These are phyloP conservation scores for Drosophila tripunctata DNA, from an alignment of 2,888 invertebrate genomes.

Conservation along the genomic window DNA sequence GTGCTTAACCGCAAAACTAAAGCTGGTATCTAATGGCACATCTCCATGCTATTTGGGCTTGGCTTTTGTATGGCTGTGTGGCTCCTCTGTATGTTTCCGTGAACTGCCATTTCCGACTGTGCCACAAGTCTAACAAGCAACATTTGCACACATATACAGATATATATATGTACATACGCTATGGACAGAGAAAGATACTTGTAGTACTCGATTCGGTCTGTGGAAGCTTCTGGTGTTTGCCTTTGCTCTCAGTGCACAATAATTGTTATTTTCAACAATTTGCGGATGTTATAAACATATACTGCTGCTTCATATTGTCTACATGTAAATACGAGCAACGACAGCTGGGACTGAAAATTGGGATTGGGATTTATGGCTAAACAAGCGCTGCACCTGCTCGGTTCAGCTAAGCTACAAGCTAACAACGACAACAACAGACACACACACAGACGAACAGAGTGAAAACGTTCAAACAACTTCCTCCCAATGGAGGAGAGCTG, in stretches of 20 bases:
- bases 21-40: slow-evolving; percentile 69
- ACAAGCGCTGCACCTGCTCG: slow-evolving; percentile 64
- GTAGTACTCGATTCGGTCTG: slow-evolving; percentile 32
- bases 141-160: slow-evolving; percentile 11
- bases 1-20: slow-evolving; percentile 58
- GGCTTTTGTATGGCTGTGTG: slow-evolving; percentile 49
- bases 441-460: neutral
- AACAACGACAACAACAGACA: slow-evolving; percentile 16
- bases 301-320: slow-evolving; percentile 75
- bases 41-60: slow-evolving; percentile 64
- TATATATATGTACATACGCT: neutral
- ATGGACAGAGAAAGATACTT: neutral
- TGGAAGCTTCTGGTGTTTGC: slow-evolving; percentile 47
- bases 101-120: slow-evolving; percentile 73
- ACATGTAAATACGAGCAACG: slow-evolving; percentile 71
- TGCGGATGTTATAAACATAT: slow-evolving; percentile 79
- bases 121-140: slow-evolving; percentile 52
- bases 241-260: slow-evolving; percentile 76
- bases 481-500: slow-evolving; percentile 55
- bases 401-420: slow-evolving; percentile 35
- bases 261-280: slow-evolving; percentile 79
- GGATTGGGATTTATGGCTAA: slow-evolving; percentile 52
- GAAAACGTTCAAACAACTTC: slow-evolving; percentile 52
- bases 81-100: slow-evolving; percentile 60
- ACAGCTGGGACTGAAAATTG: slow-evolving; percentile 45